These are phyloP conservation scores for Hofmannophila pseudospretella DNA, from an alignment of 2,888 invertebrate genomes.

Conservation along the genomic window DNA sequence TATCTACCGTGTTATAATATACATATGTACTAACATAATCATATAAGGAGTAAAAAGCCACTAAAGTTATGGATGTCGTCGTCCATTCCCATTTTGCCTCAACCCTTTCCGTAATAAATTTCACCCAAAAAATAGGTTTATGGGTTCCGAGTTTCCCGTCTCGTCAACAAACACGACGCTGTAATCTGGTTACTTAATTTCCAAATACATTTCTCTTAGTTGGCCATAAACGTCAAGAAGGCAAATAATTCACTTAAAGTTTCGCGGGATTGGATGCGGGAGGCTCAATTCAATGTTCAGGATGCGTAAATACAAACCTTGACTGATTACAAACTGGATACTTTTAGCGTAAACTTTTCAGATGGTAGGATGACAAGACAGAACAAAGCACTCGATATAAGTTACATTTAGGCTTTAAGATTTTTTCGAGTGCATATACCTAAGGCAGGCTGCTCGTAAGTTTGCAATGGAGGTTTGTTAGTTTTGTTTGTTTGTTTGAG, in stretches of 20 bases:
- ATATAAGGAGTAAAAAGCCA: neutral
- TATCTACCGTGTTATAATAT: too few relatives aligned
- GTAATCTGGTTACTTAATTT: slow-evolving; percentile 65
- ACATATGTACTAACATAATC: too few relatives aligned
- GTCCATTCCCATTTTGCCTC: slow-evolving; percentile 35
- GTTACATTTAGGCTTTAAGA: too few relatives aligned
- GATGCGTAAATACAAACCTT: too few relatives aligned
- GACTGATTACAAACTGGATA: too few relatives aligned
- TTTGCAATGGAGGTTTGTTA: neutral
- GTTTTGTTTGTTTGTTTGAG: neutral
- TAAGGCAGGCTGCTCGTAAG: too few relatives aligned
- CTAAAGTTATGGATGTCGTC: slow-evolving; percentile 28
- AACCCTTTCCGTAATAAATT: slow-evolving; percentile 61
- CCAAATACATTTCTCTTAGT: slow-evolving; percentile 61
- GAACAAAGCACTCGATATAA: too few relatives aligned
- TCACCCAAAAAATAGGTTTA: slow-evolving; percentile 59
- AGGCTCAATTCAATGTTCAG: too few relatives aligned
- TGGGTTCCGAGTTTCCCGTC: slow-evolving; percentile 43
- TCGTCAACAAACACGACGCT: slow-evolving; percentile 57
- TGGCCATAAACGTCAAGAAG: slow-evolving; percentile 58
- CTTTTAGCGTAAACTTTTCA: too few relatives aligned
- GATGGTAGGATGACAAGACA: too few relatives aligned
- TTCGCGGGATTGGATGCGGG: slow-evolving; percentile 24
- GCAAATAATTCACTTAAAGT: slow-evolving; percentile 53
- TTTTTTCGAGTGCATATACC: too few relatives aligned